Base-by-base conservation (phyloP, 2,113 vertebrate species). In the Callopanchax toddi region DNA sequence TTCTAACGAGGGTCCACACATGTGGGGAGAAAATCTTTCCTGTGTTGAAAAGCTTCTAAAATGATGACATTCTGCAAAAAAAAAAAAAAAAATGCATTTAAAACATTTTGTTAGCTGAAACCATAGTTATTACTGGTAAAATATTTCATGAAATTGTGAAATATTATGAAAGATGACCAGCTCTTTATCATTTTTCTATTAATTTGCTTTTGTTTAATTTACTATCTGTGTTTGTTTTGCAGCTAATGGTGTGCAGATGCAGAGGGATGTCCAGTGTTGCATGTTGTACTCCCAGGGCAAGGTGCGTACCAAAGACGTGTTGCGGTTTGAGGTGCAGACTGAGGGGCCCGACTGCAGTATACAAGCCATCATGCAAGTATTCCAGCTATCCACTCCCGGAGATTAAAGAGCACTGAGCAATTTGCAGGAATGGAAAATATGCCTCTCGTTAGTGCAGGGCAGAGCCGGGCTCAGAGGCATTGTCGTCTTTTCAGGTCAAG, bases 361-460 rank as follows among this genome's bases (percentile, higher is more conserved):
- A 92, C 89, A 86, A 86, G 92, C 92, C 60, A 90, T 93, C 89
- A 92, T 93, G 92, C 89, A 92, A 93, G 92, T 93, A 93, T 92
- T 92, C 68, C 85, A 89, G 82, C 76, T 84, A 87, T 90, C 84
- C 86, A 79, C 80, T 89, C 87, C 70, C 56, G 76, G 76, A 89
- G 82, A 74, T 74, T 60, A 81, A n/a, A 82, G 70, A 83, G 80
- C 76, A 74, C 67, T 61, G 43, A 79, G 81, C 77, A 58, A 79
- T 78, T 74, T 83, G 63, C 71, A 90, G 83, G 84, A 82, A 78
- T 78, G 82, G 76, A 89, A 91, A 91, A 82, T 88, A 88, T 87
- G 84, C 82, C 77, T 84, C 80, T 87, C 44, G 60, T 90, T 84
- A 83, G 73, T 68, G 40, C 39, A 80, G 78, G 78, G 78, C 77